Conservation (phyloP, 2,113 vertebrate species). For the Zosterops lateralis region DNA sequence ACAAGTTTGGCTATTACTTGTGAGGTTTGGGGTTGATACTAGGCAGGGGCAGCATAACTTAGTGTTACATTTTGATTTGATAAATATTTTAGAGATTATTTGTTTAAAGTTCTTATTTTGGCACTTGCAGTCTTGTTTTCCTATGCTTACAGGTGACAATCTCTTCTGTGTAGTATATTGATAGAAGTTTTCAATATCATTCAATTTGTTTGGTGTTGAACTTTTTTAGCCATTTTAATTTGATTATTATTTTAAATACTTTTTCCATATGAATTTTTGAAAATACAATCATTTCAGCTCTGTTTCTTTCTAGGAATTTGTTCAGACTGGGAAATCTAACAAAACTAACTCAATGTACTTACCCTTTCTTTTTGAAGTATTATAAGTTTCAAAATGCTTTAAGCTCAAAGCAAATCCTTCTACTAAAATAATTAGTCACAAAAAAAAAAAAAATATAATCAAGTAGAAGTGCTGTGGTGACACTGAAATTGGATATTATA, state of each 20-base stretch:
- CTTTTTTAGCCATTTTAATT: not conserved
- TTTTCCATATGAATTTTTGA: not conserved
- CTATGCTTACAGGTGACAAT: not conserved
- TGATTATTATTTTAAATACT: rapidly evolving
- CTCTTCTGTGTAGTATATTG: not conserved
- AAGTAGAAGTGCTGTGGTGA: not conserved
- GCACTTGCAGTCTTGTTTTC: not conserved
- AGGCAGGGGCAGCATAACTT: not conserved
- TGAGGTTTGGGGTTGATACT: not conserved
- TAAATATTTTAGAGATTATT: not conserved
- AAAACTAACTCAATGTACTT: not conserved
- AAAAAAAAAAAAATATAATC: not conserved
- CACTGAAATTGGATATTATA: not conserved
- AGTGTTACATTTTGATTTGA: not conserved
- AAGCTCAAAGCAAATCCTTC: not conserved
- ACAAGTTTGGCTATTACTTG: not conserved
- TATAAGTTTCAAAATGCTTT: not conserved
- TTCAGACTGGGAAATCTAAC: not conserved
- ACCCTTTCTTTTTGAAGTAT: not conserved
- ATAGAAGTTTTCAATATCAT: not conserved
- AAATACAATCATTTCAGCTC: not conserved
- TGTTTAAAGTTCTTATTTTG: not conserved
- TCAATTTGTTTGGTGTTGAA: not conserved
- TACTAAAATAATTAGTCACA: not conserved
- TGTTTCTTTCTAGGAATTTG: not conserved